Evolutionary conservation across 2,113 vertebrate species (phyloP), one percentile per base, ranked within the genome.

Genomic region (Eidolon helvum): DNA sequence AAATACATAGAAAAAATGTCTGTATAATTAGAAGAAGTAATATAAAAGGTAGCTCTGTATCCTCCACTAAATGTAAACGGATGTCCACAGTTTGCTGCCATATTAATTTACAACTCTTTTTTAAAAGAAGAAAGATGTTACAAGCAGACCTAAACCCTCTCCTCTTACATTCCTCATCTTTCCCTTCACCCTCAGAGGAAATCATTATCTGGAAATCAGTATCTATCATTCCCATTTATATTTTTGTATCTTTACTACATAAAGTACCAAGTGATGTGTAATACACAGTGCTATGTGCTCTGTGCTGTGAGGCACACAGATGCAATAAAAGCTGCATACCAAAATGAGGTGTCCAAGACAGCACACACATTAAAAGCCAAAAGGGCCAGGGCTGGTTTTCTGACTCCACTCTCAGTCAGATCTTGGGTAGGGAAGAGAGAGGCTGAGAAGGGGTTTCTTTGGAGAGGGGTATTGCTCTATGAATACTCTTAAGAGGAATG

Each of bases 61-160:
- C 43, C 48, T 43, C 33, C 55, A 63, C 16, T 79, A 57, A 65
- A 71, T 72, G 77, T 84, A 95, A 89, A 86, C 30, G 48, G 50
- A 92, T 45, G 53, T 68, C 38, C 94, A 86, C 3, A n/a, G 72
- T 77, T 87, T 87, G 85, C 43, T 87, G 85, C 43, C 59, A 57
- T 82, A 43, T 15, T 61, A 22, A 91, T 43, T 93, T 89, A 83
- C 55, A 91, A 79, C 30, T 77, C 30, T 59, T 72, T 86, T 94
- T 74, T 71, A 50, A 77, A 87, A 90, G 79, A 87, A 94, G 93
- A 72, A 87, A 50, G 90, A 93, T n/a, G 22, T 78, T 78, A 83
- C 0, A 4, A 87, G 15, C 72, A 80, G 66, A 90, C 22, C 22
- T 85, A 87, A 82, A 63, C 10, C 48, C n/a, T 66, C 22, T 59